phyloP scores from a whole-genome alignment of 2,797 vertebrate genomes.

The Microctenopoma stevenorrisi region DNA sequence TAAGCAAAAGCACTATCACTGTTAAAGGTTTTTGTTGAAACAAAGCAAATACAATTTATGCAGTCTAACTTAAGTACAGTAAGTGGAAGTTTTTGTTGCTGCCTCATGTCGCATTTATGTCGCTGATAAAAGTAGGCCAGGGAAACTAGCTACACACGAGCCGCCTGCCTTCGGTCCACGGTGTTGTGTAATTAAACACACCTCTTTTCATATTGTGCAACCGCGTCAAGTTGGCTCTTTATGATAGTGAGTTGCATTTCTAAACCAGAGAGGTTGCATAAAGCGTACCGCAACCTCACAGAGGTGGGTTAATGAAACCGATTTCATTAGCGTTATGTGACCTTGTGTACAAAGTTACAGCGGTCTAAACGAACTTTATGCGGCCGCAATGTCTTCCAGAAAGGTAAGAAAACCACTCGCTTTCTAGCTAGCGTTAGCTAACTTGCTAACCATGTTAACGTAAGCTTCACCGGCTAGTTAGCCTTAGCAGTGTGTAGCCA shows the following conservation, averaged over 20 bases:
- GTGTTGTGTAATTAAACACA: slow-evolving; percentile 36
- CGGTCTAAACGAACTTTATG: neutral
- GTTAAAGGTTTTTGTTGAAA: too few species aligned
- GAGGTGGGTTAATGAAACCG: neutral
- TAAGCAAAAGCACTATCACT: too few species aligned
- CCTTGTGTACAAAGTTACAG: neutral
- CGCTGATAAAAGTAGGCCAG: too few species aligned
- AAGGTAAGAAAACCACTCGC: slow-evolving; percentile 71
- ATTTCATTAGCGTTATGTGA: rapidly evolving
- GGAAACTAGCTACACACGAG: too few species aligned
- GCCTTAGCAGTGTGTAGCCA: slow-evolving; percentile 15
- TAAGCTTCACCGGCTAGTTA: slow-evolving; percentile 39
- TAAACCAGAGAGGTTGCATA: neutral
- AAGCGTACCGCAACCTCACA: neutral
- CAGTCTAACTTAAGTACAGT: too few species aligned
- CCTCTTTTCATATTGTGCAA: slow-evolving; percentile 21
- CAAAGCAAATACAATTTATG: too few species aligned
- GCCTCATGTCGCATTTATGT: neutral
- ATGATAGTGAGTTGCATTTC: neutral
- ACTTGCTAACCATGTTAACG: slow-evolving; percentile 7
- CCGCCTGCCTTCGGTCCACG: slow-evolving; percentile 26
- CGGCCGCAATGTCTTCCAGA: slow-evolving; percentile 62
- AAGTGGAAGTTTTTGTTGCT: too few species aligned
- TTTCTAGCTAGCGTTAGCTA: slow-evolving; percentile 22
- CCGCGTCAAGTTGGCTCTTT: slow-evolving; percentile 2